Conservation (phyloP, 2,888 invertebrate species). For the Ichneumoninae sp. region DNA sequence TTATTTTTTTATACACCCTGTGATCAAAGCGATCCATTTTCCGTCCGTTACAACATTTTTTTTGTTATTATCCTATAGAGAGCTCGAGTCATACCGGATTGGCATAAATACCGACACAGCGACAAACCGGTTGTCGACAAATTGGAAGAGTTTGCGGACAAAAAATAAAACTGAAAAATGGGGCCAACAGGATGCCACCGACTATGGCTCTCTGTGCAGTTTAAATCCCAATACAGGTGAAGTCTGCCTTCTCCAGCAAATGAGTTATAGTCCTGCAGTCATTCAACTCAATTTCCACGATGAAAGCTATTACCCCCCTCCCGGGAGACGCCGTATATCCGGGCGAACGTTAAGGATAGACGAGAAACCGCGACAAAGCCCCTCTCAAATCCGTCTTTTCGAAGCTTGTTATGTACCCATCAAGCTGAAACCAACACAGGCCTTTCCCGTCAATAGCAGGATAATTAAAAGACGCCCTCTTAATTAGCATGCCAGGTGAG, state of each 20-base stretch:
- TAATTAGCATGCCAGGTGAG: constrained; percentile 71
- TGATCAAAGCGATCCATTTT: constrained; percentile 12
- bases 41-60: not conserved
- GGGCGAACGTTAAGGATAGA: constrained; percentile 33
- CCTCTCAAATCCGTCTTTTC: constrained; percentile 15
- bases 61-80: not conserved
- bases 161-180: too few species aligned
- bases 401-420: not conserved
- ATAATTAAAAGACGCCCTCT: constrained; percentile 76
- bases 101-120: constrained; percentile 1
- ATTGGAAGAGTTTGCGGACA: not conserved
- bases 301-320: not conserved
- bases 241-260: not conserved
- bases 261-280: not conserved
- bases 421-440: constrained; percentile 15
- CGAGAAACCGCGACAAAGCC: constrained; percentile 62
- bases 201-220: too few species aligned
- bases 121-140: not conserved
- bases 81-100: not conserved
- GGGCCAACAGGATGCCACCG: too few species aligned
- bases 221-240: not conserved
- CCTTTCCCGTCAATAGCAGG: constrained; percentile 74
- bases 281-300: not conserved
- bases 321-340: not conserved
- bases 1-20: not conserved